A percentile compares a stretch with the other conserved stretches of the same genome.
These are phyloP conservation scores for Eupleurogrammus muticus DNA, from an alignment of 2,797 vertebrate genomes.

Conservation along the genomic window DNA sequence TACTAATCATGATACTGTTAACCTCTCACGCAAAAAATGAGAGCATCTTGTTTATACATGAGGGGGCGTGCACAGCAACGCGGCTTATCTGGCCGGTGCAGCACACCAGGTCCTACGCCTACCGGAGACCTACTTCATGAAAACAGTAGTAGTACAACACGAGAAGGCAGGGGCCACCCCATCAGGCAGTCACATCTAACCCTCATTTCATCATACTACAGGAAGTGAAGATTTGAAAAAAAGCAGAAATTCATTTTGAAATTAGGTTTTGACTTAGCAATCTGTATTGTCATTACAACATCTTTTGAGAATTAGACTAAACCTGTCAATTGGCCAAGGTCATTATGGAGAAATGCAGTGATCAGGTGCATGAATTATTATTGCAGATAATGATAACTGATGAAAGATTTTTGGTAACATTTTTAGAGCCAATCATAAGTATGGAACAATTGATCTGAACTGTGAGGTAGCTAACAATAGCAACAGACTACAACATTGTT, in stretches of 20 bases:
- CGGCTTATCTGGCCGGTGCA: slow-evolving; percentile 83
- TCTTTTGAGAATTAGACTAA: background rate
- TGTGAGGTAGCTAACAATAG: no score
- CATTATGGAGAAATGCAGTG: no score
- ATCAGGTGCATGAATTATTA: no score
- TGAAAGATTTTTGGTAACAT: no score
- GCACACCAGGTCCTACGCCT: slow-evolving; percentile 58
- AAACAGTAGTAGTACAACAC: background rate
- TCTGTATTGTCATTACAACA: background rate
- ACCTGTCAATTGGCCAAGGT: no score
- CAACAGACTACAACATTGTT: no score
- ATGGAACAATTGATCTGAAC: no score
- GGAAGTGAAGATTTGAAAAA: background rate
- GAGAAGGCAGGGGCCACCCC: no score
- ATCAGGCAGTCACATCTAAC: background rate
- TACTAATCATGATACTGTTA: slow-evolving; percentile 29
- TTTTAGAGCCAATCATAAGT: no score
- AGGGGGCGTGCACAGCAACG: slow-evolving; percentile 64
- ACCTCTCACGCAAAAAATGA: slow-evolving; percentile 17
- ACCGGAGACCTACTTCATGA: slow-evolving; percentile 9
- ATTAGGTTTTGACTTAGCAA: background rate
- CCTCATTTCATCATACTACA: slow-evolving; percentile 8
- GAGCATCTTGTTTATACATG: slow-evolving; percentile 71
- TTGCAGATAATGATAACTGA: no score
- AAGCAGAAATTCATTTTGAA: background rate